These are phyloP conservation scores for Micromesistius poutassou DNA, from an alignment of 2,797 vertebrate species.

Conservation along the genomic window DNA sequence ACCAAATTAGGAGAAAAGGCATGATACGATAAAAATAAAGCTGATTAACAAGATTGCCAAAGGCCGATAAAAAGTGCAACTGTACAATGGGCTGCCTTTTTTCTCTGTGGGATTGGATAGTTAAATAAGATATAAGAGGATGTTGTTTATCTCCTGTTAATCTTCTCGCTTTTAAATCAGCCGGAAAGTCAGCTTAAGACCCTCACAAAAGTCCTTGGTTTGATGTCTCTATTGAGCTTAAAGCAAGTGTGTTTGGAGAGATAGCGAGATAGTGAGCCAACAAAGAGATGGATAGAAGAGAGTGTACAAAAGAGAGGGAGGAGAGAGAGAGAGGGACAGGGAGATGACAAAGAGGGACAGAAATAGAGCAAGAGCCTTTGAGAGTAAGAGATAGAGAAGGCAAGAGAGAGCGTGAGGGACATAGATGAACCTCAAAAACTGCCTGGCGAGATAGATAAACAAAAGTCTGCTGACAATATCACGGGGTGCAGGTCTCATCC, in stretches of 20 bases:
- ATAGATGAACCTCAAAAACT: background rate
- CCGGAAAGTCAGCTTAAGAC: constrained; percentile 33
- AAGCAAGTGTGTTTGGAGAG: background rate
- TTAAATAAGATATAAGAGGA: constrained; percentile 3
- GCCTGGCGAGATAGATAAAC: constrained; percentile 15
- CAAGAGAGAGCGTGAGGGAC: background rate
- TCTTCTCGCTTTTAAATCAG: background rate
- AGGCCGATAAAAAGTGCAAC: constrained; percentile 5
- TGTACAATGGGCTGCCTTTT: constrained; percentile 19
- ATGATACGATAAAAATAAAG: background rate
- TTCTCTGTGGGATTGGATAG: constrained; percentile 9
- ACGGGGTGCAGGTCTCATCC: constrained; percentile 31
- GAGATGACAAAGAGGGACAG: background rate
- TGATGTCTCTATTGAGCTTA: constrained; percentile 11
- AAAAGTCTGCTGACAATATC: constrained; percentile 53
- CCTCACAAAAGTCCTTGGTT: constrained; percentile 7
- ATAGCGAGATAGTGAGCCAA: background rate
- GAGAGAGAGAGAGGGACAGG: background rate
- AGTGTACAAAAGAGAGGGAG: background rate
- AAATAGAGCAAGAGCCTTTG: background rate
- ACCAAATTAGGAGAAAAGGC: constrained; percentile 17
- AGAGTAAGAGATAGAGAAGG: background rate
- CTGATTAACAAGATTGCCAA: constrained; percentile 17
- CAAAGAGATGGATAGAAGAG: background rate
- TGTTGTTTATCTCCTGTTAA: background rate